Conservation (phyloP, 2,113 vertebrate species). For the Merops nubicus region DNA sequence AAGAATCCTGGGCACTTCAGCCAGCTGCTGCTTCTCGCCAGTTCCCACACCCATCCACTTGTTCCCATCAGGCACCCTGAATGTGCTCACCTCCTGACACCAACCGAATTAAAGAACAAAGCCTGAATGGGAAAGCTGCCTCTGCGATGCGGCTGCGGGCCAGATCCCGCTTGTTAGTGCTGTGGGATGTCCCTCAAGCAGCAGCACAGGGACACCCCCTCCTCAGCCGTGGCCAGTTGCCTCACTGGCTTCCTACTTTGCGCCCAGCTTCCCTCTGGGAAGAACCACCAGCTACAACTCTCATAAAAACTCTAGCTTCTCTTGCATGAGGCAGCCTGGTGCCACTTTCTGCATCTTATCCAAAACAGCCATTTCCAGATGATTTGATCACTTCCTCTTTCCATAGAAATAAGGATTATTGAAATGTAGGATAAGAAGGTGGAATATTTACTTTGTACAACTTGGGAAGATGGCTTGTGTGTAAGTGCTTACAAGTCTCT, state of each 20-base stretch:
- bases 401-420: not conserved
- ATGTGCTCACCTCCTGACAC: slow-evolving; percentile 64
- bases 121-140: slow-evolving; percentile 18
- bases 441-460: not conserved
- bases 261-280: not conserved
- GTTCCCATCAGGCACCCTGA: slow-evolving; percentile 31
- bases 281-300: not conserved
- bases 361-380: not conserved
- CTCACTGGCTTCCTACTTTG: not conserved
- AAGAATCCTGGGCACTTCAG: slow-evolving; percentile 53
- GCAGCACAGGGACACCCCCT: not conserved
- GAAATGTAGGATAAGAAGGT: not conserved
- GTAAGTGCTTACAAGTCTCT: not conserved
- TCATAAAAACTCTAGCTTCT: not conserved
- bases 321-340: not conserved
- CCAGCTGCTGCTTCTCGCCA: slow-evolving; percentile 58
- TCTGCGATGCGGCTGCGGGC: not conserved
- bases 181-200: not conserved
- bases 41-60: slow-evolving; percentile 72
- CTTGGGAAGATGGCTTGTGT: not conserved
- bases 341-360: not conserved
- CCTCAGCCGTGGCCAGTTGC: fast-evolving
- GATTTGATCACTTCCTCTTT: not conserved
- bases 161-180: not conserved
- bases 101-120: slow-evolving; percentile 11